Evolutionary conservation across 2,888 invertebrate species (phyloP).

Genomic region (Seira ritae): DNA sequence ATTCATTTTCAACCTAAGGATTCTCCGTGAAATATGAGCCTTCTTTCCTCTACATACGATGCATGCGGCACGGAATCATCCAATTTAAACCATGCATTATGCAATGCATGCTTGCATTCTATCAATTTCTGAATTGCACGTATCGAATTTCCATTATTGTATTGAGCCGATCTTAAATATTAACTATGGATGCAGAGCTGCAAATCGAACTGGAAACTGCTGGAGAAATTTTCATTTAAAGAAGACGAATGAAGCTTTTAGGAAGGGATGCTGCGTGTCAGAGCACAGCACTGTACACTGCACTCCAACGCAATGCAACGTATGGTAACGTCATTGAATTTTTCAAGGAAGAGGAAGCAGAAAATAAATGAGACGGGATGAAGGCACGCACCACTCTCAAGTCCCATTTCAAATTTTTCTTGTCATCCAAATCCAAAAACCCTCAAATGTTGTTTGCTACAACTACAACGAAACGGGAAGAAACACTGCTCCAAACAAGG

Average conservation of each 20-base stretch:
- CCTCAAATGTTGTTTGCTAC: background rate
- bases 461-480: too few species aligned
- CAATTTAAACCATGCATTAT: background rate
- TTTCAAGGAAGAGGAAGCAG: background rate
- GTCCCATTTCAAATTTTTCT: background rate
- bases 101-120: background rate
- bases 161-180: too few species aligned
- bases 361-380: background rate
- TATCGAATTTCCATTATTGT: too few species aligned
- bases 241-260: background rate
- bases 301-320: background rate
- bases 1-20: background rate
- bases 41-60: background rate
- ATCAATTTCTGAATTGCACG: background rate
- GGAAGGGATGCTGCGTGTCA: background rate
- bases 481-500: background rate
- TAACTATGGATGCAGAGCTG: too few species aligned
- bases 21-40: background rate
- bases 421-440: background rate
- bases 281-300: background rate
- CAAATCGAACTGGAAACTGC: background rate
- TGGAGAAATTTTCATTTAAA: background rate
- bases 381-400: background rate
- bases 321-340: background rate
- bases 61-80: background rate